These are phyloP conservation scores for Hecatera dysodea DNA, from an alignment of 2,888 invertebrate genomes.

Conservation along the genomic window DNA sequence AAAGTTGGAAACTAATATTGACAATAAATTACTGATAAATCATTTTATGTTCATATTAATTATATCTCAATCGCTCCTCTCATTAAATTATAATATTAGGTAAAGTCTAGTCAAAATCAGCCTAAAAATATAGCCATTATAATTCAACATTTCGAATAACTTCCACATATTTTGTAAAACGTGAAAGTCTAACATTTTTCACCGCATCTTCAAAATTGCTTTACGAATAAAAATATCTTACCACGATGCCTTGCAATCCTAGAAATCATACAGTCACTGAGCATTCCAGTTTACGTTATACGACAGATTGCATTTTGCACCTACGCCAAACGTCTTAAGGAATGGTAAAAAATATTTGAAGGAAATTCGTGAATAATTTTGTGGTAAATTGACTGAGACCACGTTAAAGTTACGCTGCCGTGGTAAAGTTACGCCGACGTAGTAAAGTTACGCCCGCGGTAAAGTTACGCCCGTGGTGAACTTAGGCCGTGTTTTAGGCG, in stretches of 20 bases:
- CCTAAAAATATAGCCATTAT: neutral
- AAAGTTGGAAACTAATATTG: too few relatives aligned
- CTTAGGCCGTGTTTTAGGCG: constrained; percentile 24
- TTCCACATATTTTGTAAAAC: constrained; percentile 18
- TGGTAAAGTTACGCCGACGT: constrained; percentile 12
- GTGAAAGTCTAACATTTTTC: constrained; percentile 8
- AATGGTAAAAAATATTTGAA: constrained; percentile 21
- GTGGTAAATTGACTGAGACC: constrained; percentile 29
- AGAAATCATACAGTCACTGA: constrained; percentile 40
- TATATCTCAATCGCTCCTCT: too few relatives aligned
- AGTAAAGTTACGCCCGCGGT: constrained; percentile 6
- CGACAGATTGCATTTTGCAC: too few relatives aligned
- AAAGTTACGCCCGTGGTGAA: constrained; percentile 26
- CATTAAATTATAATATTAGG: neutral
- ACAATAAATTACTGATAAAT: too few relatives aligned
- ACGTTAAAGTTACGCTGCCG: constrained; percentile 15
- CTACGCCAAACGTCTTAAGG: neutral
- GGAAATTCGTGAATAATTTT: constrained; percentile 32
- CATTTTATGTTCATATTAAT: too few relatives aligned
- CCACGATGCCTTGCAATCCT: constrained; percentile 15
- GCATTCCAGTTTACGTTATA: constrained; percentile 13
- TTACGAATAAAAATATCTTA: constrained; percentile 20
- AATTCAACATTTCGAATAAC: neutral
- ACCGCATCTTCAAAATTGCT: constrained; percentile 9
- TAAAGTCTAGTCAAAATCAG: neutral